These are phyloP conservation scores for Palythoa grandis DNA, from an alignment of 92 coral and sea anemone genomes.

Conservation along the genomic window DNA sequence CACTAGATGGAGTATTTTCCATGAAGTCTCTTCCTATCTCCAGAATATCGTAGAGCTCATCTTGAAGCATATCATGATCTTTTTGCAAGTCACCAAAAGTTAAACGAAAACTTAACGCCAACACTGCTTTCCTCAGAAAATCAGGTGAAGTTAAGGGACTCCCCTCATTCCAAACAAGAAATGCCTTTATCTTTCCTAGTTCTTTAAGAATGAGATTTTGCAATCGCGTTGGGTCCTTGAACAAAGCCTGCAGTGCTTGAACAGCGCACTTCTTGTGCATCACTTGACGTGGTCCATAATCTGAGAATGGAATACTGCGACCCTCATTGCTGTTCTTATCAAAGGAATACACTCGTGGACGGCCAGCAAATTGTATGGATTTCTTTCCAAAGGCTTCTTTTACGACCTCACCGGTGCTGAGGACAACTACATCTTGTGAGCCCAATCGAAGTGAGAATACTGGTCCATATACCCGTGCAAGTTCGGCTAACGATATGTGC, in stretches of 20 bases:
- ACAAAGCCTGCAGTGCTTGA: slow-evolving; percentile 52
- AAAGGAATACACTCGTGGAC: slow-evolving; percentile 62
- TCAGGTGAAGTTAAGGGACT: slow-evolving; percentile 46
- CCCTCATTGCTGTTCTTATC: slow-evolving; percentile 52
- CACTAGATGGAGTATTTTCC: slow-evolving; percentile 55
- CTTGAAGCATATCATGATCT: slow-evolving; percentile 31
- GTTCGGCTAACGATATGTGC: slow-evolving; percentile 61
- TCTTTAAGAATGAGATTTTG: slow-evolving; percentile 45
- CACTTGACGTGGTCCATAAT: slow-evolving; percentile 61
- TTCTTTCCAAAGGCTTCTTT: slow-evolving; percentile 70
- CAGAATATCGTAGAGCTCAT: slow-evolving; percentile 52
- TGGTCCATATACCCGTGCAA: slow-evolving; percentile 69
- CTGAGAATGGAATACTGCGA: slow-evolving; percentile 70
- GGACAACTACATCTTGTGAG: slow-evolving; percentile 67
- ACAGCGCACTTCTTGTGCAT: slow-evolving; percentile 61
- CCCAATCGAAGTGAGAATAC: slow-evolving; percentile 71
- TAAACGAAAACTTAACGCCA: slow-evolving; percentile 52
- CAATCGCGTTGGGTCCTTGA: slow-evolving; percentile 52
- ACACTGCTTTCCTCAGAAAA: slow-evolving; percentile 41
- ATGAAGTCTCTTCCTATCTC: slow-evolving; percentile 58
- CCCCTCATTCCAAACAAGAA: slow-evolving; percentile 33
- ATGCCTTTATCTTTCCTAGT: slow-evolving; percentile 21
- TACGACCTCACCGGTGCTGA: slow-evolving; percentile 58
- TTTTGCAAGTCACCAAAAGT: slow-evolving; percentile 64
- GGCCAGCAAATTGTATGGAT: slow-evolving; percentile 58